These are phyloP conservation scores for Polyommatus iphigenia DNA, from an alignment of 2,888 invertebrate genomes.

Conservation along the genomic window DNA sequence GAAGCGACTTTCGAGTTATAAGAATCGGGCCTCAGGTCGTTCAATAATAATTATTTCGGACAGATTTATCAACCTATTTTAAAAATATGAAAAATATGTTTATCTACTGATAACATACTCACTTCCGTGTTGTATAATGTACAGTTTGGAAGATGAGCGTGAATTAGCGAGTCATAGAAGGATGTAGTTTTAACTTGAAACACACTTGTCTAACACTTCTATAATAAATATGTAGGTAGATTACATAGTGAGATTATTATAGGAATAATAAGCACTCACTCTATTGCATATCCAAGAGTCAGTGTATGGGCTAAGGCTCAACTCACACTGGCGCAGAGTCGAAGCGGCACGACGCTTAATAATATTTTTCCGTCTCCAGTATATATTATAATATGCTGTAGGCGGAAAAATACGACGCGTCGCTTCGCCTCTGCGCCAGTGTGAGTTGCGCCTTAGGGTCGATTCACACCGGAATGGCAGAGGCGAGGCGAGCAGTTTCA, in stretches of 20 bases:
- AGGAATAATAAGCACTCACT: neutral
- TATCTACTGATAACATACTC: neutral
- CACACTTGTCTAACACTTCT: neutral
- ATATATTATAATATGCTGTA: too few species aligned
- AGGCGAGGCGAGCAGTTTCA: too few species aligned
- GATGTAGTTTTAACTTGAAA: neutral
- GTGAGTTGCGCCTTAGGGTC: too few species aligned
- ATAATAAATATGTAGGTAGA: neutral
- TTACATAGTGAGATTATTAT: neutral
- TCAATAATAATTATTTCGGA: neutral
- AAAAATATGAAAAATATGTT: neutral
- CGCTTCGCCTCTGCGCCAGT: too few species aligned
- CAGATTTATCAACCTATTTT: neutral
- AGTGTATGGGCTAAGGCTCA: neutral
- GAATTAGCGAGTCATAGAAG: neutral
- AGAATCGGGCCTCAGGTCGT: neutral
- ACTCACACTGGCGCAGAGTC: too few species aligned
- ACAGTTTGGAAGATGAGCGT: neutral
- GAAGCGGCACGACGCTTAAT: too few species aligned
- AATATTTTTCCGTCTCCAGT: too few species aligned
- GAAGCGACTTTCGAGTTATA: neutral
- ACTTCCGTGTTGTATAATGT: neutral
- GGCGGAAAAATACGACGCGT: too few species aligned
- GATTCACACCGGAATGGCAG: too few species aligned
- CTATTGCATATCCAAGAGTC: too few species aligned